Conservation (phyloP, 1,140 invertebrate species). For the Halictus rubicundus region DNA sequence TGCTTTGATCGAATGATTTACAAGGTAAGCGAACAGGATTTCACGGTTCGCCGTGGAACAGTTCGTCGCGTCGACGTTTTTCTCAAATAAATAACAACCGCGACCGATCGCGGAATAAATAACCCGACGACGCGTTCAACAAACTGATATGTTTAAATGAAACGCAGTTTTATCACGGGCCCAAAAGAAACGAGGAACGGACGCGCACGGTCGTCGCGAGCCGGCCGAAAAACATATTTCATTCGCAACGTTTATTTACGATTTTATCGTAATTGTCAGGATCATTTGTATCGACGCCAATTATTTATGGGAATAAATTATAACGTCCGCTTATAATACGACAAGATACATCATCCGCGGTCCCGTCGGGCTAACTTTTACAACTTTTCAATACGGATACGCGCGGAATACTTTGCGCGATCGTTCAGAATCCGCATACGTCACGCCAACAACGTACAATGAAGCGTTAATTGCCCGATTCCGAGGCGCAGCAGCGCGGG, state of each 20-base stretch:
- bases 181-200: background rate
- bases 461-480: background rate
- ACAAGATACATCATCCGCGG: background rate
- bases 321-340: background rate
- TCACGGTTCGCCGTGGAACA: background rate
- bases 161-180: background rate
- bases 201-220: no score
- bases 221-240: background rate
- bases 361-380: background rate
- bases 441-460: background rate
- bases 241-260: slow-evolving; percentile 6
- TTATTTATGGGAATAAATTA: slow-evolving; percentile 24
- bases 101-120: background rate
- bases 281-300: slow-evolving; percentile 6
- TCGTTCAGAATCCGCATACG: background rate
- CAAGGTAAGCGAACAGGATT: background rate
- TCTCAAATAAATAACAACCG: background rate
- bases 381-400: no score
- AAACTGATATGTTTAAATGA: background rate
- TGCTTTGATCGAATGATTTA: slow-evolving; percentile 7
- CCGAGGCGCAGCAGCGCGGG: no score
- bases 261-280: slow-evolving; percentile 17
- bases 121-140: background rate
- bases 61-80: background rate
- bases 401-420: background rate